Conservation (phyloP, 2,888 invertebrate species). For the Melanostoma scalare region DNA sequence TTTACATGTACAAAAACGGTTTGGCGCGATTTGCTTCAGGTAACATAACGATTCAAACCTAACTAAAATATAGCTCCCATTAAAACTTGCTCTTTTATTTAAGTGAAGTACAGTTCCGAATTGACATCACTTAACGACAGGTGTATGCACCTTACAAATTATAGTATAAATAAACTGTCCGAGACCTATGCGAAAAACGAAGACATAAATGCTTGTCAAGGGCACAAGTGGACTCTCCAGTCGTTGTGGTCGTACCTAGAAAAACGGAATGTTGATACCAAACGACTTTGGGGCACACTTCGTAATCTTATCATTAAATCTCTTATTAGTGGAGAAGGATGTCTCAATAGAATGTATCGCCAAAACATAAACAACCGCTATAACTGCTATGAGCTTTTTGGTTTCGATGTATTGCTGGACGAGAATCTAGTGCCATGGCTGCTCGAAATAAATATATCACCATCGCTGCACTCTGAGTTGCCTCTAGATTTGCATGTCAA, state of each 20-base stretch:
- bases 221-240: constrained; percentile 94
- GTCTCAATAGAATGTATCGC: constrained; percentile 88
- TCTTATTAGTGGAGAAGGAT: constrained; percentile 92
- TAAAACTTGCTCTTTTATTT: constrained; percentile 1
- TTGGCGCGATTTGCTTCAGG: constrained; percentile 97
- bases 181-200: constrained; percentile 94
- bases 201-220: constrained; percentile 94
- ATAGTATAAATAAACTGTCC: constrained; percentile 94
- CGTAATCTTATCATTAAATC: constrained; percentile 97
- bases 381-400: constrained; percentile 97
- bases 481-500: constrained; percentile 96
- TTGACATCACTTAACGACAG: constrained; percentile 90
- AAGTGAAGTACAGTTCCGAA: constrained; percentile 92
- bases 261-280: constrained; percentile 89
- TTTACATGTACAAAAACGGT: constrained; percentile 98
- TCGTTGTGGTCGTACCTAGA: constrained; percentile 86
- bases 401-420: constrained; percentile 96
- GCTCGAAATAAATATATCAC: constrained; percentile 96
- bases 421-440: constrained; percentile 96
- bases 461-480: constrained; percentile 93
- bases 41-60: constrained; percentile 74
- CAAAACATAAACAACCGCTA: constrained; percentile 91
- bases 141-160: constrained; percentile 96
- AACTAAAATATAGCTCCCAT: background rate
- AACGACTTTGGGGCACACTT: constrained; percentile 90